Conservation (phyloP, 2,113 vertebrate species). For the Etia nguti region DNA sequence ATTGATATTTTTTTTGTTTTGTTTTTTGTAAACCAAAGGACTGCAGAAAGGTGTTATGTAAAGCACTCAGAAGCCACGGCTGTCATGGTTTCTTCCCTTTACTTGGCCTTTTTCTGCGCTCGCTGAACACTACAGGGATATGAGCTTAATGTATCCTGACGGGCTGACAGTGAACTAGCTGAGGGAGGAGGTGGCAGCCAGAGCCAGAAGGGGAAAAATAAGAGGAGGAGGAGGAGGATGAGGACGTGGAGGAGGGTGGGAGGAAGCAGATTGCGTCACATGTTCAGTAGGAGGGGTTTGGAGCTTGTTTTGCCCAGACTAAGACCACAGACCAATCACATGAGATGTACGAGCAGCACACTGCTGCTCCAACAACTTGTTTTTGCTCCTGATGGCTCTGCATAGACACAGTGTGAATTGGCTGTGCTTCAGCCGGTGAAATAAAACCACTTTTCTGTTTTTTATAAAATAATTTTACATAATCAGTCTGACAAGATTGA, state of each 20-base stretch:
- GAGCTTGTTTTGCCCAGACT: constrained; percentile 52
- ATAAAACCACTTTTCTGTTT: neutral
- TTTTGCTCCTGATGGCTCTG: constrained; percentile 23
- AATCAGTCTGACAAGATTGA: neutral
- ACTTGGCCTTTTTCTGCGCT: constrained; percentile 9
- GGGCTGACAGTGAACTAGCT: constrained; percentile 40
- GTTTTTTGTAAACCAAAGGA: neutral
- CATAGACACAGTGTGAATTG: neutral
- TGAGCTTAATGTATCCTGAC: constrained; percentile 61
- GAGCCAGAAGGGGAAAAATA: constrained; percentile 22
- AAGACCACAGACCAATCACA: constrained; percentile 45
- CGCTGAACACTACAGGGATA: neutral
- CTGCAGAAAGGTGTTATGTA: constrained; percentile 5
- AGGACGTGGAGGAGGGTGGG: constrained; percentile 5
- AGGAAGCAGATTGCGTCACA: constrained; percentile 43
- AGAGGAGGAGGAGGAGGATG: constrained; percentile 9
- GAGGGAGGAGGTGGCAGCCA: constrained; percentile 41
- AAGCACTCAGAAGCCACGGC: neutral
- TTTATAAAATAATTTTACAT: neutral
- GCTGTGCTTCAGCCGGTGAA: neutral
- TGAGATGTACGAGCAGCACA: neutral
- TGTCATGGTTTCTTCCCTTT: neutral
- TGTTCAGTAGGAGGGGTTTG: constrained; percentile 34
- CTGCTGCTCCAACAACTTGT: constrained; percentile 40
- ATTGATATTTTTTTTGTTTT: neutral